Conservation (phyloP, 92 coral and sea anemone species). For the Plumapathes pennacea region DNA sequence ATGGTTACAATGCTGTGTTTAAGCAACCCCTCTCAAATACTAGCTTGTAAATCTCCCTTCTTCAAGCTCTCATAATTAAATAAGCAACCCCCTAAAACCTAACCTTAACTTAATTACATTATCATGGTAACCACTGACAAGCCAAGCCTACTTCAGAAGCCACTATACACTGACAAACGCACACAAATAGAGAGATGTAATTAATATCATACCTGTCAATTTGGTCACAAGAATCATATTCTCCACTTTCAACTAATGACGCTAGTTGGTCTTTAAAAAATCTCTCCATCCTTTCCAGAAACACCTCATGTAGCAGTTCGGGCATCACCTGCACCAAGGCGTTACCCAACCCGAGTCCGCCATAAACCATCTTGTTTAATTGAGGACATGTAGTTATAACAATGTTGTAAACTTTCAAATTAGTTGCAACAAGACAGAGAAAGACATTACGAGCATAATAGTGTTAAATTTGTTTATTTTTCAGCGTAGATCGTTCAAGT, state of each 20-base stretch:
- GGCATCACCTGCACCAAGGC: too few relatives aligned
- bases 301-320: too few relatives aligned
- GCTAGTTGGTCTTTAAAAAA: conserved; percentile 51
- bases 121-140: conserved; percentile 3
- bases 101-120: background rate
- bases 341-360: too few relatives aligned
- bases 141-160: background rate
- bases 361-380: too few relatives aligned
- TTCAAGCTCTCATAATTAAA: too few relatives aligned
- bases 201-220: conserved; percentile 51
- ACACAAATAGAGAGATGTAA: background rate
- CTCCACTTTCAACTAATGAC: conserved; percentile 62
- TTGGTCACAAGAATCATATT: conserved; percentile 53
- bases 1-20: background rate
- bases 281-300: conserved; percentile 58
- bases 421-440: too few relatives aligned
- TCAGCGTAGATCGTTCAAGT: too few relatives aligned
- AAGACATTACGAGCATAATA: too few relatives aligned
- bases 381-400: too few relatives aligned
- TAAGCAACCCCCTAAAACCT: background rate
- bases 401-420: too few relatives aligned
- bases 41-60: background rate
- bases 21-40: background rate
- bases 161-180: conserved; percentile 13
- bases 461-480: too few relatives aligned